These are phyloP conservation scores for Bathynomus jamesi DNA, from an alignment of 1,140 invertebrate species.

Conservation along the genomic window DNA sequence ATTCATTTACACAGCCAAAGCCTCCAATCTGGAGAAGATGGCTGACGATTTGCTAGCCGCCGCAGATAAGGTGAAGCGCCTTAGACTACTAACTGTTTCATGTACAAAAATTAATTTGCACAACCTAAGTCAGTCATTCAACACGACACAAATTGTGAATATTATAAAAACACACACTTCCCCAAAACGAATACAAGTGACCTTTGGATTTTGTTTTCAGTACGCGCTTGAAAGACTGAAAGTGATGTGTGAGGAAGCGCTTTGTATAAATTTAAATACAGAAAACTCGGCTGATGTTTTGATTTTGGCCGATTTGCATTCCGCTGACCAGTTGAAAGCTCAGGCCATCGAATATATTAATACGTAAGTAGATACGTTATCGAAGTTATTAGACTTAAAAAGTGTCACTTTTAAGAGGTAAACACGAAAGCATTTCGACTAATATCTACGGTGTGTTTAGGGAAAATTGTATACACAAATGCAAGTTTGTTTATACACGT, in stretches of 20 bases:
- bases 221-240: conserved; percentile 95
- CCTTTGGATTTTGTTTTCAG: conserved; percentile 38
- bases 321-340: conserved; percentile 95
- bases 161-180: no score
- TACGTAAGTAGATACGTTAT: conserved; percentile 80
- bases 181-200: background rate
- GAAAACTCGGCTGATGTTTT: conserved; percentile 96
- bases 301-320: conserved; percentile 95
- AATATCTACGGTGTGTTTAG: background rate
- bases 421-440: no score
- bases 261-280: conserved; percentile 88
- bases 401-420: no score
- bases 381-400: no score
- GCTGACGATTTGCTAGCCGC: conserved; percentile 93
- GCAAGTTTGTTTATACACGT: no score
- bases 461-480: background rate
- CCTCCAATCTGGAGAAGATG: conserved; percentile 94
- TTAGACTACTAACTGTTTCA: no score
- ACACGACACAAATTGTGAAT: no score
- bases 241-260: conserved; percentile 98
- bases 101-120: no score
- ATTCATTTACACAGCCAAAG: conserved; percentile 97
- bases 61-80: conserved; percentile 68
- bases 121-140: no score
- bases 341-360: conserved; percentile 99